Evolutionary conservation across 1,140 invertebrate genomes (phyloP).

Genomic region (Drosophila nigromelanica): DNA sequence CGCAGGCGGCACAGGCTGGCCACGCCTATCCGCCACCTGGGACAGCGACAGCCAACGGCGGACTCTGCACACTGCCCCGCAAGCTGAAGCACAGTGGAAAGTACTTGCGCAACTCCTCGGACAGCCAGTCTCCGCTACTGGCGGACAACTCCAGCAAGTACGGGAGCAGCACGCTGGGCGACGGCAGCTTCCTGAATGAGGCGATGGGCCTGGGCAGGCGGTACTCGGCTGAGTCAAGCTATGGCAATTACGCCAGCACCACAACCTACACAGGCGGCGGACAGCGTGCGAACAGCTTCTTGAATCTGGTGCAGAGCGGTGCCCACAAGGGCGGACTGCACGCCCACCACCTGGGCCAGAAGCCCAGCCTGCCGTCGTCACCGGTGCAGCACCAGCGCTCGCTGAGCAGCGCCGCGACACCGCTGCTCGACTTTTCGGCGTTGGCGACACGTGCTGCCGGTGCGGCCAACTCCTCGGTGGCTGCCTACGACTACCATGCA

Average conservation of each 20-base stretch:
- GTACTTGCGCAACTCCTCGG: constrained; percentile 85
- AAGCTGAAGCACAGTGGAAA: constrained; percentile 84
- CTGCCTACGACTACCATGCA: constrained; percentile 89
- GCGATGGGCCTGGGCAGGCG: constrained; percentile 72
- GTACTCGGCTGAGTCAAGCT: constrained; percentile 78
- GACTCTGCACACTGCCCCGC: constrained; percentile 86
- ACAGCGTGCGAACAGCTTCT: constrained; percentile 78
- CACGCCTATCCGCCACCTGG: constrained; percentile 59
- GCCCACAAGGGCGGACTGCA: constrained; percentile 57
- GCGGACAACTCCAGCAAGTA: constrained; percentile 82
- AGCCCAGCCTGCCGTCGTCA: constrained; percentile 75
- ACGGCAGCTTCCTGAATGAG: constrained; percentile 78
- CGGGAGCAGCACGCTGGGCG: constrained; percentile 80
- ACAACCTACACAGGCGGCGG: constrained; percentile 72
- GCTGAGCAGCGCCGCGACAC: constrained; percentile 78
- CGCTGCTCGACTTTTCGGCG: constrained; percentile 74
- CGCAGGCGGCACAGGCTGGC: constrained; percentile 72
- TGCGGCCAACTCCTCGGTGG: constrained; percentile 83
- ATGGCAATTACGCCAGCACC: constrained; percentile 73
- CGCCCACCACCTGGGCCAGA: constrained; percentile 45
- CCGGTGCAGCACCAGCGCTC: constrained; percentile 80
- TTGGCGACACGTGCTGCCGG: constrained; percentile 64
- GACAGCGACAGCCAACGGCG: constrained; percentile 42
- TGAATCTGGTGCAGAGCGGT: constrained; percentile 78
- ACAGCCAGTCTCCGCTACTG: constrained; percentile 89